Percentiles rank a stretch among this genome's conserved stretches.
These are phyloP conservation scores for Ptychodera flava DNA, from an alignment of 35 echinoderm and acorn worm species.

Conservation along the genomic window DNA sequence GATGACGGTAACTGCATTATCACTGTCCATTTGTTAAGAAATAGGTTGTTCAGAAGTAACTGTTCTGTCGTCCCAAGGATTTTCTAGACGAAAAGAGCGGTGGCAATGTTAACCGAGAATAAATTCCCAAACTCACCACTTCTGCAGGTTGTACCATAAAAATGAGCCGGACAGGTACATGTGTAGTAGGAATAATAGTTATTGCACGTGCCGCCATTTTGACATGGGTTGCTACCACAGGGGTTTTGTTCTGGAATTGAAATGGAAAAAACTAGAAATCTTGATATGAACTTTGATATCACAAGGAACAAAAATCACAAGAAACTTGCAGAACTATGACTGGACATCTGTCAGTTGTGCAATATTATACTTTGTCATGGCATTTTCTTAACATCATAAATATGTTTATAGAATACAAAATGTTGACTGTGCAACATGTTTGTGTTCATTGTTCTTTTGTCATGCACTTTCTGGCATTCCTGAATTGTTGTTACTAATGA, in stretches of 20 bases:
- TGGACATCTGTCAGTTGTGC: not conserved
- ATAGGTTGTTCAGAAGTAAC: too few species aligned
- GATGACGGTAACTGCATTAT: too few species aligned
- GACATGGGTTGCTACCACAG: conserved; percentile 55
- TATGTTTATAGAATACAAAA: conserved; percentile 43
- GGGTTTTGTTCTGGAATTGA: conserved; percentile 63
- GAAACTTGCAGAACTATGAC: not conserved
- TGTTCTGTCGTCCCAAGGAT: too few species aligned
- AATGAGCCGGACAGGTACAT: conserved; percentile 64
- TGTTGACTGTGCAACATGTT: conserved; percentile 6
- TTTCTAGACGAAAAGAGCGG: too few species aligned
- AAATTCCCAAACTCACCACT: conserved; percentile 62
- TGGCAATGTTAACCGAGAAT: too few species aligned
- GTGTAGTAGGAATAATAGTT: conserved; percentile 87
- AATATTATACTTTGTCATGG: conserved; percentile 31
- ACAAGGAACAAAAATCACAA: not conserved
- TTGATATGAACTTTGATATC: not conserved
- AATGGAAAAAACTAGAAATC: conserved; percentile 13
- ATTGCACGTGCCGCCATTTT: conserved; percentile 86
- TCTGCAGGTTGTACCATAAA: conserved; percentile 40
- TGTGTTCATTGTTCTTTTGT: not conserved
- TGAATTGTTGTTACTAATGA: too few species aligned
- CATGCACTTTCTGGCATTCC: too few species aligned
- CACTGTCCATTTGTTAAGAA: too few species aligned
- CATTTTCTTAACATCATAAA: conserved; percentile 29